phyloP scores from a whole-genome alignment of 2,797 vertebrate genomes.

The Cottoperca gobio region DNA sequence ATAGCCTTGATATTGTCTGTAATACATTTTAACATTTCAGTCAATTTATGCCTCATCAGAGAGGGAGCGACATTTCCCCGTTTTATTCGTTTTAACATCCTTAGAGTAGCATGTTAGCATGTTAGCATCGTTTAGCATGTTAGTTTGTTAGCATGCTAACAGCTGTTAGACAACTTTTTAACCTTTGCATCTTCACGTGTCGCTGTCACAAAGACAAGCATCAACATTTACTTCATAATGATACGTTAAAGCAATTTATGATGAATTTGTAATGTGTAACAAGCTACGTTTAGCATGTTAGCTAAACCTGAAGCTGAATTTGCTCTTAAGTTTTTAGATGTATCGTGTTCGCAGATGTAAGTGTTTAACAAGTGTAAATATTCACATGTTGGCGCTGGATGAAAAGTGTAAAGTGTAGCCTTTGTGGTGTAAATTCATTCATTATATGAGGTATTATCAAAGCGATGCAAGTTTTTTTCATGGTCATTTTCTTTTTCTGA shows the following conservation, averaged over 20 bases:
- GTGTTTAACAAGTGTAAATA: background rate
- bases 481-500: background rate
- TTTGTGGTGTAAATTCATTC: conserved; percentile 35
- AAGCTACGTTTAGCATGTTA: background rate
- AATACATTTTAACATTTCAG: background rate
- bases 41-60: background rate
- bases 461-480: conserved; percentile 15
- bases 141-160: background rate
- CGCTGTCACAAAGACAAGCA: no score
- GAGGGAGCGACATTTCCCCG: no score
- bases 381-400: background rate
- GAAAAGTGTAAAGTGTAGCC: conserved; percentile 11
- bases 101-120: background rate
- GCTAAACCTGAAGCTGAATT: background rate
- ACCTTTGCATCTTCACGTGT: no score
- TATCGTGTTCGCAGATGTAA: background rate
- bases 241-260: no score
- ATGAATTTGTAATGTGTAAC: no score
- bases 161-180: no score
- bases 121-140: background rate
- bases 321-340: background rate
- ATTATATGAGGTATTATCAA: conserved; percentile 32
- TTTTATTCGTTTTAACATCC: no score
- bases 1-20: background rate
- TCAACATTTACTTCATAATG: no score